Evolutionary conservation across 2,888 invertebrate genomes (phyloP).

Genomic region (Geophilus truncorum): DNA sequence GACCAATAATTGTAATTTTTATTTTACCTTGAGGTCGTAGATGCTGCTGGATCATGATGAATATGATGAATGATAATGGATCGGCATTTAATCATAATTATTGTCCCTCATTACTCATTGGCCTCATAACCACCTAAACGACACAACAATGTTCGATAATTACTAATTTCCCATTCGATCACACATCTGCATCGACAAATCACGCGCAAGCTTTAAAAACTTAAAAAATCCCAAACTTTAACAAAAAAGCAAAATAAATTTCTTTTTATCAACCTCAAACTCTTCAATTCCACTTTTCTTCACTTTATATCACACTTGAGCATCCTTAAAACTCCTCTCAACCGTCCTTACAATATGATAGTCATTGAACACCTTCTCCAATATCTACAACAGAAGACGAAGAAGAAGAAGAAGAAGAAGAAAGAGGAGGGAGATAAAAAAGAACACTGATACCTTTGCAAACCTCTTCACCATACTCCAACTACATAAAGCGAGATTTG

Average conservation of each 20-base stretch:
- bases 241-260: not conserved
- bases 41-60: not conserved
- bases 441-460: conserved; percentile 20
- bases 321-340: conserved; percentile 7
- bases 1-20: not conserved
- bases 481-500: conserved; percentile 27
- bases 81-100: not conserved
- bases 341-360: not conserved
- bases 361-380: conserved; percentile 23
- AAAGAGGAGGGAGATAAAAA: not conserved
- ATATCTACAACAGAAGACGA: conserved; percentile 1
- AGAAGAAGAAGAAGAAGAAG: not conserved
- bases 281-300: conserved; percentile 13
- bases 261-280: conserved; percentile 11
- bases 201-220: not conserved
- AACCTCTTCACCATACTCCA: conserved; percentile 21
- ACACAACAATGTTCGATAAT: not conserved
- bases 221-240: not conserved
- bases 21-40: not conserved
- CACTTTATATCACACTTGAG: conserved; percentile 11
- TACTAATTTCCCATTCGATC: not conserved
- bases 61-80: not conserved
- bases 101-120: not conserved
- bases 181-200: not conserved
- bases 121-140: not conserved